Evolutionary conservation across 2,113 vertebrate genomes (phyloP), one percentile per base, ranked within the genome.

Genomic region (Ptychochromis oligacanthus): DNA sequence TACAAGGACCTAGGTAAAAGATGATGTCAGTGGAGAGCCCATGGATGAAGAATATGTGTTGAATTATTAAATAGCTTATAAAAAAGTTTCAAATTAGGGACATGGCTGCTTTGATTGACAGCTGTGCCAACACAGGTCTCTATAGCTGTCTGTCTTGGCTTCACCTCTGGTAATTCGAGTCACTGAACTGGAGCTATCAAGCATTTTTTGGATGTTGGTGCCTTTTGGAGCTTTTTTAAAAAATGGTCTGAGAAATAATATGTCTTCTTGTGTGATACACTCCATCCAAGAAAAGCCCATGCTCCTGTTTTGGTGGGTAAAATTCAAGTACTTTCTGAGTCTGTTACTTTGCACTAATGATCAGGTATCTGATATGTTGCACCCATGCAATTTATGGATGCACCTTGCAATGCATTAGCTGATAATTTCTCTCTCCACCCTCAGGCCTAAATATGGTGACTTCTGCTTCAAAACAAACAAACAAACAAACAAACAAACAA

Each of bases 51-150:
- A 78, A 54, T 58, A n/a, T 6, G 31, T 57, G 59, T 26, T 86
- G 3, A 78, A 85, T 83, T 77, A 79, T 76, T 77, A 57, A 83
- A 18, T 12, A 1, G 36, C 11, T 24, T 77, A 34, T 77, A 38
- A 52, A 52, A 72, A 72, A 31, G 24, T 52, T 72, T 52, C 52
- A 72, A 72, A 31, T 52, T 72, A 13, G 43, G 43, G 24, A 6
- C 24, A 20, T 72, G 43, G 4, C 43, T 22, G 46, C 43, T 13
- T n/a, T 72, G 24, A 31, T 31, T 52, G 65, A 52, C 2, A 72
- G 20, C 65, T 72, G 28, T 52, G 6, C 10, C 43, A 28, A 31
- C 3, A 0, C 5, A 49, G 65, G 18, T 14, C 40, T 49, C 40
- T 49, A 31, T 20, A 52, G 43, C 43, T 52, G 17, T 52, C 43